These are phyloP conservation scores for Lycaena phlaeas DNA, from an alignment of 2,888 invertebrate species.

Conservation along the genomic window DNA sequence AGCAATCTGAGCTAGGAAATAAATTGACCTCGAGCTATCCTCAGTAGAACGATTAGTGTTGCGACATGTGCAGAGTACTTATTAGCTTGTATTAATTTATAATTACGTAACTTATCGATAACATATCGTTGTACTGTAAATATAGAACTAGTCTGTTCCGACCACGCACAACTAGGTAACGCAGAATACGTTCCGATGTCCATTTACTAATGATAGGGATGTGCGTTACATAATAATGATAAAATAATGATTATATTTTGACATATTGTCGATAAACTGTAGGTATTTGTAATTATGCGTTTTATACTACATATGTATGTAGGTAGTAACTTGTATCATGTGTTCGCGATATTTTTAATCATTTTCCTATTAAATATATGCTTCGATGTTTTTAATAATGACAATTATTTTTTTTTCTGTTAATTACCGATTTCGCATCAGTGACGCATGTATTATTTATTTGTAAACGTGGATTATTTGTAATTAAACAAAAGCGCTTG, in stretches of 20 bases:
- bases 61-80: constrained; percentile 71
- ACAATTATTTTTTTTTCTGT: background rate
- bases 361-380: constrained; percentile 2
- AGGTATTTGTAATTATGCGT: constrained; percentile 15
- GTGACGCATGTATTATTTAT: constrained; percentile 9
- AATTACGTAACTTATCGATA: constrained; percentile 47
- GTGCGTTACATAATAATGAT: constrained; percentile 3
- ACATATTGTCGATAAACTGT: constrained; percentile 64
- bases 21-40: constrained; percentile 29
- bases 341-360: constrained; percentile 4
- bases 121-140: constrained; percentile 44
- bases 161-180: background rate
- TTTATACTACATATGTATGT: constrained; percentile 1
- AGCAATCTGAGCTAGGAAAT: constrained; percentile 15
- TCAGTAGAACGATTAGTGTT: constrained; percentile 46
- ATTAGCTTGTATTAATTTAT: constrained; percentile 72
- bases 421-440: constrained; percentile 1
- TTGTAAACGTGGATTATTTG: constrained; percentile 7
- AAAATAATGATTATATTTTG: constrained; percentile 9
- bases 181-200: background rate
- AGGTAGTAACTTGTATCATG: background rate
- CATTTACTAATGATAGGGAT: background rate
- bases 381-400: background rate
- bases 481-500: constrained; percentile 10
- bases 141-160: constrained; percentile 40